Base-by-base conservation (phyloP, 2,888 invertebrate species). In the Brachylomia viminalis region DNA sequence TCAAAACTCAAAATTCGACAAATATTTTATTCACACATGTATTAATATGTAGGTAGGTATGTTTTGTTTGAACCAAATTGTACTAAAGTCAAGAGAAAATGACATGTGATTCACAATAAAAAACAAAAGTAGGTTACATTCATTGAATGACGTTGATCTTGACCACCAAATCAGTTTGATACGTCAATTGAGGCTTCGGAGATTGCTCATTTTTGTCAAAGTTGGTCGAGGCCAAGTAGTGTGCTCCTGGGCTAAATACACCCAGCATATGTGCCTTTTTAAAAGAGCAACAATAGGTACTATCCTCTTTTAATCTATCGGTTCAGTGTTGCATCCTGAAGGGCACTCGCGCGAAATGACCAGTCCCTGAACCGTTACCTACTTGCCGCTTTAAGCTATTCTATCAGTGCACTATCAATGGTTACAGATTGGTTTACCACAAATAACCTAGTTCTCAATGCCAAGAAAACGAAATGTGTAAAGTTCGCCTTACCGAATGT, bases 121-220 rank as follows among this genome's bases (percentile, higher is more conserved):
- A 52, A 15, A 23, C 15, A 66, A 72, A 75, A 69, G 68, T 54
- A 54, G 49, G 56, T 58, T 45, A 52, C 5, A 33, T 64, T 47
- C 11, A 56, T 68, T 69, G 42, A 42, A 49, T 58, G 38, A n/a
- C 23, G 13, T 30, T 13, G 67, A n/a, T 47, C 54, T 76, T 80
- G 68, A 72, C 67, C 67, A 59, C 38, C 62, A 67, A 70, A 82
- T 77, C 38, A 52, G 15, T 67, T 42, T 33, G 47, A 62, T 52
- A 64, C 58, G 67, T 68, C 47, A 72, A 67, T 49, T 23, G 47
- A 82, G 67, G 47, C 66, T 56, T 45, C 61, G 30, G 17, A 47
- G 45, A 49, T 47, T n/a, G n/a, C 7, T 70, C 6, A 45, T 61
- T 75, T 67, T 67, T 27, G 20, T 64, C 23, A 70, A 49, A 81